These are phyloP conservation scores for Rhagologus leucostigma DNA, from an alignment of 2,113 vertebrate genomes.

Conservation along the genomic window DNA sequence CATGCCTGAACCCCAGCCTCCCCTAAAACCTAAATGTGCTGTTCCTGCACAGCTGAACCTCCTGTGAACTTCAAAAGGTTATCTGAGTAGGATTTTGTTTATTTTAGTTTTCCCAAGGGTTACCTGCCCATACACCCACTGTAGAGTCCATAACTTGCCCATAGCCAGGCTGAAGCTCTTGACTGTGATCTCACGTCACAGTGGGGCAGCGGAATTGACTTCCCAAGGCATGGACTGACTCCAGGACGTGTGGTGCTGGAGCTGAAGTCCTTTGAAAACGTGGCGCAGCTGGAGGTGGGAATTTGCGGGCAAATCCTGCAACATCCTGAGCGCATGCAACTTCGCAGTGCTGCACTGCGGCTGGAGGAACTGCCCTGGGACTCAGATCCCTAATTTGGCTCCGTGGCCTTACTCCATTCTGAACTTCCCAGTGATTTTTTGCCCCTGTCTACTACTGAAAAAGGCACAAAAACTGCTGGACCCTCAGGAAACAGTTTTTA, in stretches of 20 bases:
- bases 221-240: not conserved
- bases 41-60: not conserved
- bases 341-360: accelerated
- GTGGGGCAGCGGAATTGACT: not conserved
- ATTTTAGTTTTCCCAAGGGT: not conserved
- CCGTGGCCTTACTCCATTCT: not conserved
- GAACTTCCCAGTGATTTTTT: not conserved
- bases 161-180: not conserved
- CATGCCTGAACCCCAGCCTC: not conserved
- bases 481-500: not conserved
- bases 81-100: not conserved
- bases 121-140: not conserved
- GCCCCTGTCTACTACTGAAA: not conserved
- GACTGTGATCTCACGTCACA: not conserved
- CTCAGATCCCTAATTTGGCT: not conserved
- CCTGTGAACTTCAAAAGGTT: not conserved
- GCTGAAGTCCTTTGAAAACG: not conserved
- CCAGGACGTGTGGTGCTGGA: not conserved
- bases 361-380: not conserved
- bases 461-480: not conserved
- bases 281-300: not conserved
- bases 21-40: not conserved
- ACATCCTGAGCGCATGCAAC: not conserved
- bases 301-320: not conserved
- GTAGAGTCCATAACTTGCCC: not conserved